Base-by-base conservation (phyloP, 23 tunicate species). In the Phallusia fumigata region DNA sequence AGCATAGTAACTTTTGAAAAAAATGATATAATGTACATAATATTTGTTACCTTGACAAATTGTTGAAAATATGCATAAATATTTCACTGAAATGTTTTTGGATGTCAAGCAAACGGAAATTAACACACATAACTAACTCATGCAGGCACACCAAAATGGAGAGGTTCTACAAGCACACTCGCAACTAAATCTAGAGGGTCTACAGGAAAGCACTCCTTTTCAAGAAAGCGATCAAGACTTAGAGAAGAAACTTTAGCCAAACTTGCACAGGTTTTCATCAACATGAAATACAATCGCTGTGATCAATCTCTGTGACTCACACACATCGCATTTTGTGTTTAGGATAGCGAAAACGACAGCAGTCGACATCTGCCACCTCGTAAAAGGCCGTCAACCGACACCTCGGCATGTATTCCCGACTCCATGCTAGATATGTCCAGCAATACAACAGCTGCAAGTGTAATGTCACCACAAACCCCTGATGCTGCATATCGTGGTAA, bases 241-340 rank as follows among this genome's bases (percentile, higher is more conserved):
- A 76, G 91, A 19, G 97, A 92, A 75, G 97, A 92, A 80, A 92
- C 97, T 0, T 84, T 92, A 0, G 97, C 97, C 18, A 92, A 87
- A 52, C 82, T 92, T 18, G 91, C 97, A 21, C 88, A 90, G 86
- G 95, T 89, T 28, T n/a, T 53, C 36, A 18, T 26, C 18, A 32
- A n/a, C n/a, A n/a, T n/a, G n/a, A n/a, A n/a, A n/a, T n/a, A n/a
- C n/a, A n/a, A n/a, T n/a, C n/a, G n/a, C n/a, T n/a, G n/a, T n/a
- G n/a, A n/a, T n/a, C n/a, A n/a, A n/a, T n/a, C n/a, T n/a, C n/a
- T n/a, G n/a, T n/a, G n/a, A n/a, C n/a, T n/a, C n/a, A n/a, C n/a
- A n/a, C 32, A 65, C 6, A 30, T 28, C 11, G 74, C 74, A 28
- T 65, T 65, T 31, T 3, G 3, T 65, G 11, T 33, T 74, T 53